phyloP scores from a whole-genome alignment of 2,113 vertebrate genomes.

The Sinocyclocheilus grahami region DNA sequence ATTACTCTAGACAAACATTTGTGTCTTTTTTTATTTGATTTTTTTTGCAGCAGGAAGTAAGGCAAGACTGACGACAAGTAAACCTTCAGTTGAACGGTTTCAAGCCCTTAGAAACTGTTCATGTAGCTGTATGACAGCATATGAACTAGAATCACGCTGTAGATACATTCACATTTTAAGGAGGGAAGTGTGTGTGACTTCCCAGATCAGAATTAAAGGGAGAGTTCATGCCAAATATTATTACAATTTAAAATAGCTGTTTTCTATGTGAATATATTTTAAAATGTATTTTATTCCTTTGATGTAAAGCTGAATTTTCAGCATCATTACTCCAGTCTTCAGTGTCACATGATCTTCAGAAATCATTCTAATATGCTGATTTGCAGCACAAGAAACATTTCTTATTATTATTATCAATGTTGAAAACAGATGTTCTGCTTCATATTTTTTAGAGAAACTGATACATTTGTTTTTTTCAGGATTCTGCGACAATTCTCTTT shows the following conservation, averaged over 20 bases:
- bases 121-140: constrained; percentile 16
- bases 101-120: neutral
- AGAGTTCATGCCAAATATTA: neutral
- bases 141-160: neutral
- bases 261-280: neutral
- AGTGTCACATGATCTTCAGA: neutral
- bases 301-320: neutral
- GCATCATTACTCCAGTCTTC: neutral
- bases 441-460: neutral
- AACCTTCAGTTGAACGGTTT: neutral
- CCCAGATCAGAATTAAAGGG: neutral
- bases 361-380: neutral
- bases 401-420: neutral
- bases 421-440: no score
- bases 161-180: constrained; percentile 48
- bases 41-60: neutral
- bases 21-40: neutral
- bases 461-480: neutral
- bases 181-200: neutral
- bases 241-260: neutral
- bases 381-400: neutral
- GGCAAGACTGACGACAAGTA: neutral
- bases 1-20: no score
- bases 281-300: neutral
- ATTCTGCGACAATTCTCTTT: no score